Evolutionary conservation across 2,113 vertebrate species (phyloP).

Genomic region (Haemorhous mexicanus): DNA sequence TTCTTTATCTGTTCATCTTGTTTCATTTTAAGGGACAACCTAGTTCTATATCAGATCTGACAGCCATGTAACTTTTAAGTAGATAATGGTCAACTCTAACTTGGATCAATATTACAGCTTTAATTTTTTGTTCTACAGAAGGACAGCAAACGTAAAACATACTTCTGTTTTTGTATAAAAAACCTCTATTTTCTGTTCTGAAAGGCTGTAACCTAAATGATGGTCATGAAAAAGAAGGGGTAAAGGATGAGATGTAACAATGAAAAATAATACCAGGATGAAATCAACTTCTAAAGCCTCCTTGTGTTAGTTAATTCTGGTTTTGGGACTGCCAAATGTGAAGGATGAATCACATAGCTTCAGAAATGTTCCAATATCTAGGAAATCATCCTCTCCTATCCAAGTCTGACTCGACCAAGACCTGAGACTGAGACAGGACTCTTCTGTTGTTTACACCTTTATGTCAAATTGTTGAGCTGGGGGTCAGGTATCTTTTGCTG

Average conservation of each 20-base stretch:
- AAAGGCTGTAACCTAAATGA: background rate
- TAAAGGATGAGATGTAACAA: background rate
- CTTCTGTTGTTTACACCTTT: background rate
- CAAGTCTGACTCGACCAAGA: background rate
- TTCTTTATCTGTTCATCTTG: background rate
- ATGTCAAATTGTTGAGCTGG: background rate
- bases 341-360: background rate
- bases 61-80: background rate
- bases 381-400: background rate
- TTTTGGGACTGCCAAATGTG: background rate
- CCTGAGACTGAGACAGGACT: background rate
- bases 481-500: background rate
- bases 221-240: background rate
- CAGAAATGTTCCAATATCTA: background rate
- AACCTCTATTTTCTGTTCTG: background rate
- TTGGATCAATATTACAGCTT: background rate
- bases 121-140: background rate
- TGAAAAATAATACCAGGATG: background rate
- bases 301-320: background rate
- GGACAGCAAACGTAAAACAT: background rate
- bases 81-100: background rate
- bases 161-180: background rate
- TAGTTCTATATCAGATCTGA: background rate
- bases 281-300: background rate
- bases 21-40: background rate